A percentile compares a stretch with the other conserved stretches of the same genome.
Evolutionary conservation across 2,113 vertebrate genomes (phyloP).

Genomic region (Dicaeum eximium): DNA sequence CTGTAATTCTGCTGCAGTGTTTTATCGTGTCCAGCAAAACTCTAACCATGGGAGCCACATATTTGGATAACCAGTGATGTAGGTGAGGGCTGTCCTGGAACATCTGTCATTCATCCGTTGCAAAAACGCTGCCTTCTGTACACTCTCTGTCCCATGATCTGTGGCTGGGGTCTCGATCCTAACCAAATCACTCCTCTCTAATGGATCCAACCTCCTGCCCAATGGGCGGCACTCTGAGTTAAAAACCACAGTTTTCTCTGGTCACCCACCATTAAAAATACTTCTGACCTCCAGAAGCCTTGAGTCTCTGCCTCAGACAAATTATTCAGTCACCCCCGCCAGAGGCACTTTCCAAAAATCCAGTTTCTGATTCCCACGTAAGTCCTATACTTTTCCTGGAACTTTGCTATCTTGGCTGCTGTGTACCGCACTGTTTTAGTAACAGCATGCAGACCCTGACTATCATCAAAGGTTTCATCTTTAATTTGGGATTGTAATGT

Average conservation of each 20-base stretch:
- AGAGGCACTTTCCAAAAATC: background rate
- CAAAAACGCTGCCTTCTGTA: background rate
- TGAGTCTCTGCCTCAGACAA: background rate
- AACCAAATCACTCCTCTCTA: background rate
- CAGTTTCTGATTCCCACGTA: background rate
- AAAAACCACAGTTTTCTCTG: background rate
- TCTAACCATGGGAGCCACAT: background rate
- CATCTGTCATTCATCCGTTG: background rate
- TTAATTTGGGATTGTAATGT: background rate
- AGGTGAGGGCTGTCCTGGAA: background rate
- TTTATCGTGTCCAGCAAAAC: background rate
- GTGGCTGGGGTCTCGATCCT: rapidly evolving
- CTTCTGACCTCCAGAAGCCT: background rate
- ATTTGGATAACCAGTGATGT: too few species aligned
- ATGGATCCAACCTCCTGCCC: background rate
- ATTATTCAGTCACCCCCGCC: background rate
- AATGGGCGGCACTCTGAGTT: background rate
- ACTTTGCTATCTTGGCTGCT: background rate
- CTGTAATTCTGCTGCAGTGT: rapidly evolving
- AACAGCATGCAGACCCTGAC: background rate
- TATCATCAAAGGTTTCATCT: background rate
- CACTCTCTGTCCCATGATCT: background rate
- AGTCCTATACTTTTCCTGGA: background rate
- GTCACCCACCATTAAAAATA: background rate
- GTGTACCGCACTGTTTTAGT: background rate